These are phyloP conservation scores for Conops quadrifasciatus DNA, from an alignment of 2,888 invertebrate genomes.

Conservation along the genomic window DNA sequence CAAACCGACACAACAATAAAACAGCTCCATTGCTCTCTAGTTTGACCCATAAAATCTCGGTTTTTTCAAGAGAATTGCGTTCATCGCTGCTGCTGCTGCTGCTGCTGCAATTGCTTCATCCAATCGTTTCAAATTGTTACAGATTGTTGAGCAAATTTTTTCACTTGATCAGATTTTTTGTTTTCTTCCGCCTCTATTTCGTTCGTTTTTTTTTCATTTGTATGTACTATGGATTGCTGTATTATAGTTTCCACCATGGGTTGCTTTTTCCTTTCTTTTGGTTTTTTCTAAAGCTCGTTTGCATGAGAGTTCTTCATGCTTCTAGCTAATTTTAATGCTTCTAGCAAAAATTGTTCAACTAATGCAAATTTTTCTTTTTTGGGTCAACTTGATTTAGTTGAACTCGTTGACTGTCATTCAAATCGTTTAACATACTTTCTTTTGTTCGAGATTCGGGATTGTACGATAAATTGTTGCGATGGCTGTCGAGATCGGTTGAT, in stretches of 20 bases:
- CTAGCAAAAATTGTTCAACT: too few species aligned
- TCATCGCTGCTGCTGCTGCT: background rate
- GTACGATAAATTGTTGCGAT: too few species aligned
- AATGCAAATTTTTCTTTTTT: background rate
- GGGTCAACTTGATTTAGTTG: too few species aligned
- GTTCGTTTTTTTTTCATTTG: background rate
- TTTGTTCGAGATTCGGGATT: too few species aligned
- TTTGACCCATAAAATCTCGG: slow-evolving; percentile 7
- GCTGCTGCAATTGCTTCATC: background rate
- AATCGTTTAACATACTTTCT: too few species aligned
- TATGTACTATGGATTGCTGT: background rate
- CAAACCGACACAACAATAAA: background rate
- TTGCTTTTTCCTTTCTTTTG: background rate
- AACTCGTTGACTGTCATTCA: too few species aligned
- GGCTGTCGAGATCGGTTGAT: background rate
- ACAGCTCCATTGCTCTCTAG: background rate
- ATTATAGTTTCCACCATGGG: background rate
- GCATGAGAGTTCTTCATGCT: background rate
- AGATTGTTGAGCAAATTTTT: background rate
- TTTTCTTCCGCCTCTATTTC: background rate
- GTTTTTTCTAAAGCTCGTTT: background rate
- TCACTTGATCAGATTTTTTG: background rate
- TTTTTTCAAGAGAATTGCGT: background rate
- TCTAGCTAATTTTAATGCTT: background rate
- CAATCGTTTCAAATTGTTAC: slow-evolving; percentile 2